Conservation (phyloP, 1,140 invertebrate species). For the Halictus rubicundus region DNA sequence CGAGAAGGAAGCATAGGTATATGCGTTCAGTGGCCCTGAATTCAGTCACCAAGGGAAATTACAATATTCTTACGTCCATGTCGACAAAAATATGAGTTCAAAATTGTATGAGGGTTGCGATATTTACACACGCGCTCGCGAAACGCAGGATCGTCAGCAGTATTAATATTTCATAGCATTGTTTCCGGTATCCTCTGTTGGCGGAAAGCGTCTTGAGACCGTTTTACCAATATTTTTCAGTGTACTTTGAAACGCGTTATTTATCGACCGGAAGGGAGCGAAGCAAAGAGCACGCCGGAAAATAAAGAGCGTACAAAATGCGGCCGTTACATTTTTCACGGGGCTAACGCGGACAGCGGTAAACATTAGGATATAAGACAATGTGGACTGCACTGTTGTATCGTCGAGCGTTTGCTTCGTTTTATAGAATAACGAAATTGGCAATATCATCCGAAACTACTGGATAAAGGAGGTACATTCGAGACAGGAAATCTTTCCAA, state of each 20-base stretch:
- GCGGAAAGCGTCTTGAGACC: neutral
- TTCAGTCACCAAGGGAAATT: neutral
- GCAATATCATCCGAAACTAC: no score
- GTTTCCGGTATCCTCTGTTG: neutral
- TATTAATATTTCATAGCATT: neutral
- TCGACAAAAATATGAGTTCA: neutral
- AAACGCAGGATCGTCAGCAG: neutral
- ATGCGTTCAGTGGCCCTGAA: neutral
- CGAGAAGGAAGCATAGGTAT: neutral
- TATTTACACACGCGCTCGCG: neutral
- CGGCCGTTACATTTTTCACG: conserved; percentile 10
- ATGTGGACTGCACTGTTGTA: neutral
- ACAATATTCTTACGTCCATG: neutral
- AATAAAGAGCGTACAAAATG: conserved; percentile 13
- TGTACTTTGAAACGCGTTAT: conserved; percentile 13
- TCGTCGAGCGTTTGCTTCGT: neutral
- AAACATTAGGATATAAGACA: conserved; percentile 11
- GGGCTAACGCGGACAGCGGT: conserved; percentile 15
- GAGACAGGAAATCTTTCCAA: no score
- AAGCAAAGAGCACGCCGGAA: neutral
- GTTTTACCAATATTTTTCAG: conserved; percentile 5
- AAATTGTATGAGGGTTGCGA: neutral
- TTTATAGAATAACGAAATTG: neutral
- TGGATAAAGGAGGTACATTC: no score
- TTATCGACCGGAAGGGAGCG: conserved; percentile 20